These are phyloP conservation scores for Araneus ventricosus DNA, from an alignment of 1,140 invertebrate species.

Conservation along the genomic window DNA sequence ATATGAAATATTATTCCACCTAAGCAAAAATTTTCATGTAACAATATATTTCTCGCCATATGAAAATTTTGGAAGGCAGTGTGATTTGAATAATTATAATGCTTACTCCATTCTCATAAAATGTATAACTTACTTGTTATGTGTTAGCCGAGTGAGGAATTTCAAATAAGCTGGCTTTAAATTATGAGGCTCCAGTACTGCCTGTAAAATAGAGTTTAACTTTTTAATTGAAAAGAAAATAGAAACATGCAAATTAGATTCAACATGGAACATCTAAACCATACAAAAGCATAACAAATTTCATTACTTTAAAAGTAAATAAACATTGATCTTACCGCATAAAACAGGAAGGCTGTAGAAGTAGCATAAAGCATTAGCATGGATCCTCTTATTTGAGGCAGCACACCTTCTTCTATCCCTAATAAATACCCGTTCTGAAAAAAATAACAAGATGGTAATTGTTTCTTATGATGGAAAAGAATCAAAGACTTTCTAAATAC, in stretches of 20 bases:
- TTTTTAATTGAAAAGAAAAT: not conserved
- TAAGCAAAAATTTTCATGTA: too few species aligned
- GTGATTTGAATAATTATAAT: too few species aligned
- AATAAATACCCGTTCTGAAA: constrained; percentile 70
- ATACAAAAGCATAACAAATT: too few species aligned
- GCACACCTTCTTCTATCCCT: constrained; percentile 70
- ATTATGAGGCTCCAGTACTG: constrained; percentile 88
- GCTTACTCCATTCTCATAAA: not conserved
- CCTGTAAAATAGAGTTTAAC: constrained; percentile 77
- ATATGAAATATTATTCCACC: too few species aligned
- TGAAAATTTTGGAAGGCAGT: too few species aligned
- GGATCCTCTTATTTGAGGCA: constrained; percentile 82
- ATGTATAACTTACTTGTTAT: constrained; percentile 83
- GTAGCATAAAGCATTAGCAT: constrained; percentile 87
- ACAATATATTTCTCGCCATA: too few species aligned
- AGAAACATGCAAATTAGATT: not conserved
- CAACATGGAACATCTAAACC: not conserved
- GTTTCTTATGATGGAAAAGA: not conserved
- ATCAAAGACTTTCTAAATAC: too few species aligned
- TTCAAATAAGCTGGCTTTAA: constrained; percentile 91
- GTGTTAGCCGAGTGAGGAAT: constrained; percentile 88
- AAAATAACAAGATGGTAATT: not conserved
- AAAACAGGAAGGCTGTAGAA: constrained; percentile 89
- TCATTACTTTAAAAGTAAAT: not conserved
- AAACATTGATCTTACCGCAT: constrained; percentile 81